Evolutionary conservation across 1,140 invertebrate genomes (phyloP).

Genomic region (Lutraria rhynchaena): DNA sequence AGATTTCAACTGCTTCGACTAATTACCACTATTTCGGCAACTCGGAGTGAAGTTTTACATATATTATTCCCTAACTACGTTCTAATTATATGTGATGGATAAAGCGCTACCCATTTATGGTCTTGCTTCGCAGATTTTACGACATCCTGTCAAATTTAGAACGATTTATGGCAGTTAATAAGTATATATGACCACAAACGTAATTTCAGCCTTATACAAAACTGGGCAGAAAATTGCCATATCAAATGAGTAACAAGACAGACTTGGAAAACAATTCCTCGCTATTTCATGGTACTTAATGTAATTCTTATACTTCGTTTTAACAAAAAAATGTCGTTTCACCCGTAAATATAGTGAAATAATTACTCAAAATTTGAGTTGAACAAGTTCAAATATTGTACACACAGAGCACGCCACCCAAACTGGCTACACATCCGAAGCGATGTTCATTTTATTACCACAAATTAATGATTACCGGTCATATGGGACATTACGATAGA

Average conservation of each 20-base stretch:
- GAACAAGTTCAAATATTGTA: slow-evolving; percentile 29
- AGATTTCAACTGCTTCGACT: slow-evolving; percentile 46
- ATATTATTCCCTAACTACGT: slow-evolving; percentile 62
- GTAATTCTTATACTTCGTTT: slow-evolving; percentile 28
- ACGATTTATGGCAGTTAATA: slow-evolving; percentile 60
- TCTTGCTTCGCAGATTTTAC: slow-evolving; percentile 51
- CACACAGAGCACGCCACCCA: slow-evolving; percentile 28
- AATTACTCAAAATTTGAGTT: slow-evolving; percentile 45
- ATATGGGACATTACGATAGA: too few relatives aligned
- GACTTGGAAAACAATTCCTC: slow-evolving; percentile 50
- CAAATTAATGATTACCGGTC: slow-evolving; percentile 22
- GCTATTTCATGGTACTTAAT: slow-evolving; percentile 56
- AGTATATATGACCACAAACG: slow-evolving; percentile 61
- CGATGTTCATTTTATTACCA: slow-evolving; percentile 49
- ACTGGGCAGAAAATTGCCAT: slow-evolving; percentile 60
- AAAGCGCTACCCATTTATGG: slow-evolving; percentile 59
- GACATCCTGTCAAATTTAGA: slow-evolving; percentile 59
- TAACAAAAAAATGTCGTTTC: slow-evolving; percentile 26
- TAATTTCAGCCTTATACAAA: slow-evolving; percentile 51
- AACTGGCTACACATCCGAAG: background rate
- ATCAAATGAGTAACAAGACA: slow-evolving; percentile 50
- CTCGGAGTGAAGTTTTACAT: slow-evolving; percentile 57
- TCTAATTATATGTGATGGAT: slow-evolving; percentile 61
- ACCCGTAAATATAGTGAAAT: slow-evolving; percentile 19
- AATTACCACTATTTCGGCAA: slow-evolving; percentile 57